Evolutionary conservation across 2,888 invertebrate genomes (phyloP), one percentile per base, ranked within the genome.

Genomic region (Agonopterix subpropinquella): DNA sequence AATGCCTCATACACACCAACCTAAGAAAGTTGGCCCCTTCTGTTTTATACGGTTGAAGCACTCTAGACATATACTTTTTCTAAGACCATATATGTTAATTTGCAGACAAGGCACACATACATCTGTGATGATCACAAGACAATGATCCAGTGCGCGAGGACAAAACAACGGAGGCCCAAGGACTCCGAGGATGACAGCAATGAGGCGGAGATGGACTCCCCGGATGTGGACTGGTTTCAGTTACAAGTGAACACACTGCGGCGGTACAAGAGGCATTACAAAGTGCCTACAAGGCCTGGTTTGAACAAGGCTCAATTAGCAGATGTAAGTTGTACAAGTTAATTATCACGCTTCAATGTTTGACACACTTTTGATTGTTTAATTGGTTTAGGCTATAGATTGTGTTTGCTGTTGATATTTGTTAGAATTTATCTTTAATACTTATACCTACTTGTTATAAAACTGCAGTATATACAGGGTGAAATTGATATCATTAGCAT

Each of bases 51-150:
- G n/a, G n/a, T n/a, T n/a, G n/a, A n/a, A n/a, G n/a, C n/a, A n/a
- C n/a, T n/a, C n/a, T n/a, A n/a, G n/a, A n/a, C n/a, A n/a, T n/a
- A n/a, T n/a, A n/a, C n/a, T n/a, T n/a, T n/a, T n/a, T n/a, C n/a
- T n/a, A n/a, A n/a, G n/a, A n/a, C n/a, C n/a, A n/a, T n/a, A n/a
- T n/a, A n/a, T 43, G 43, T 13, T 42, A 47, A 43, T 53, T 79
- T 76, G 44, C 80, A 97, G 97, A 97, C 96, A 41, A 92, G 95
- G 64, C 98, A 98, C 76, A 96, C 95, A 64, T 98, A 98, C 77
- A 98, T 98, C 67, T 98, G 98, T 85, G 98, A 98, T 76, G 94
- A 94, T 72, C 98, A 98, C 83, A 98, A 98, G 85, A 94, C 94
- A 75, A 94, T 98, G 71, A 98, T 98, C 64, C 98, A 98, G 77